Conservation (phyloP, 2,113 vertebrate species). For the Chitala chitala region DNA sequence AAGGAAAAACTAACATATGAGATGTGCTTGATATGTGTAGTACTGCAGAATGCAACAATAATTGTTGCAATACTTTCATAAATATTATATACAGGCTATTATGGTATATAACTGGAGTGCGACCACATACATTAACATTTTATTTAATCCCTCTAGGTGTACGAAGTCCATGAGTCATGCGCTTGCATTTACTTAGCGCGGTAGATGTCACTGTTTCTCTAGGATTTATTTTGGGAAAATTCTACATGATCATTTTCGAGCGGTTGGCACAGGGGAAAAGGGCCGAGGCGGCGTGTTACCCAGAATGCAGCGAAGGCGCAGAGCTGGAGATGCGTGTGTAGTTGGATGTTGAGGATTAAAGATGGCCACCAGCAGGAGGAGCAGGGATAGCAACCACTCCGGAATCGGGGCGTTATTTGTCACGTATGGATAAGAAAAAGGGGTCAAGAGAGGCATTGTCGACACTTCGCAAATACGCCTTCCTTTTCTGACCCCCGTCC, state of each 20-base stretch:
- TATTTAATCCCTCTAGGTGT: no score
- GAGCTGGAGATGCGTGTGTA: slow-evolving; percentile 39
- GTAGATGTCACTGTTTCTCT: slow-evolving; percentile 35
- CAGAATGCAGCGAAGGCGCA: slow-evolving; percentile 31
- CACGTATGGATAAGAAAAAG: slow-evolving; percentile 37
- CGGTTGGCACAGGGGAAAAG: neutral
- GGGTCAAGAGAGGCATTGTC: slow-evolving; percentile 27
- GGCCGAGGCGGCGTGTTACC: slow-evolving; percentile 20
- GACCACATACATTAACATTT: no score
- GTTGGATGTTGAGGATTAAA: slow-evolving; percentile 52
- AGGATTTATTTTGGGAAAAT: no score
- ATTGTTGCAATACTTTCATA: no score
- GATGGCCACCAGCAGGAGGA: slow-evolving; percentile 45
- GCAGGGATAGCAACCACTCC: slow-evolving; percentile 26
- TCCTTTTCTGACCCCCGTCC: slow-evolving; percentile 17
- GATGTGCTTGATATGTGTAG: no score
- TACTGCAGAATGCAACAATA: no score
- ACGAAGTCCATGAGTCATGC: no score
- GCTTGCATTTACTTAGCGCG: neutral
- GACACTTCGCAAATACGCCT: slow-evolving; percentile 6
- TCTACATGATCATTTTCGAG: no score
- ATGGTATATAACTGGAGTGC: no score
- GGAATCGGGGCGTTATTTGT: slow-evolving; percentile 29
- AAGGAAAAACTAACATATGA: no score
- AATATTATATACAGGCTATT: no score